phyloP scores from a whole-genome alignment of 2,797 vertebrate genomes.

The Xenentodon cancila region DNA sequence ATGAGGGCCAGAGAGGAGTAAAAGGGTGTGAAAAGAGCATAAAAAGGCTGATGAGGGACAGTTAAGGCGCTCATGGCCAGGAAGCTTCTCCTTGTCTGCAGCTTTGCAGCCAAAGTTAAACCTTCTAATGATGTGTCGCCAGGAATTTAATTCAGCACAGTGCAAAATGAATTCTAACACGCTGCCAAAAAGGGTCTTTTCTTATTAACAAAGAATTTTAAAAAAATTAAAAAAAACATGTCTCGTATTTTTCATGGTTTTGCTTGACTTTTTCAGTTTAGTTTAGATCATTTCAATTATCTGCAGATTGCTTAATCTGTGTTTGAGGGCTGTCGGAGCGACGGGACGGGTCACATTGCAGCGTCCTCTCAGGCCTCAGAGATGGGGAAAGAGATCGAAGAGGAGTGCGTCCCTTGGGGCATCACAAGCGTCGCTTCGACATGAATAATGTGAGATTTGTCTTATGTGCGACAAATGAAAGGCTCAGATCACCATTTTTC shows the following conservation, averaged over 20 bases:
- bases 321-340: not conserved
- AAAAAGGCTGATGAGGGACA: constrained; percentile 51
- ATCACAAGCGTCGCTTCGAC: constrained; percentile 32
- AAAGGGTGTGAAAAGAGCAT: constrained; percentile 42
- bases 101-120: constrained; percentile 20
- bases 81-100: constrained; percentile 15
- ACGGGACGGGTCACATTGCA: constrained; percentile 40
- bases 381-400: constrained; percentile 29
- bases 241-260: not conserved
- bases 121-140: constrained; percentile 11
- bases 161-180: not conserved
- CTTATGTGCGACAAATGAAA: constrained; percentile 49
- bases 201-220: no score
- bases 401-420: constrained; percentile 49
- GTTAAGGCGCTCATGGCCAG: constrained; percentile 36
- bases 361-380: constrained; percentile 21
- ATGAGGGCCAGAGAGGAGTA: constrained; percentile 57
- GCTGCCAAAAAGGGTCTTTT: not conserved
- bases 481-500: constrained; percentile 44
- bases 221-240: no score
- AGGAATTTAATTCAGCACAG: constrained; percentile 1
- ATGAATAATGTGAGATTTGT: constrained; percentile 53
- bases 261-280: not conserved
- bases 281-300: no score
- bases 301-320: not conserved